phyloP scores from a whole-genome alignment of 2,888 invertebrate genomes.

The Eupelmus urozonus region DNA sequence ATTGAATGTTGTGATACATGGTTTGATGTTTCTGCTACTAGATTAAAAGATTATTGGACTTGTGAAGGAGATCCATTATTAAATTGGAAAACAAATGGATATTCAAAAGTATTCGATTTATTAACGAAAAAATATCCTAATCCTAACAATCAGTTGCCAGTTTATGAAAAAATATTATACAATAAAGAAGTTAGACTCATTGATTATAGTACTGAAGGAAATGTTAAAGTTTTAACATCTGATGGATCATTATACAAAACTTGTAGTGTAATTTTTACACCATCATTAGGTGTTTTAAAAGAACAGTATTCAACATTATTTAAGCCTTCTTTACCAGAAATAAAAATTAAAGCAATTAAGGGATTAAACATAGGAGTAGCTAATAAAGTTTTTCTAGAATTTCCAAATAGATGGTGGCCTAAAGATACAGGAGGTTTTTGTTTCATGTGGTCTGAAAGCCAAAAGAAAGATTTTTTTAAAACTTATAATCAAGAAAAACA shows the following conservation, averaged over 20 bases:
- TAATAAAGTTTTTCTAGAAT: slow-evolving; percentile 85
- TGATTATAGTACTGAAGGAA: slow-evolving; percentile 77
- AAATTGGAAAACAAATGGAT: slow-evolving; percentile 88
- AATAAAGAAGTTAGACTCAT: slow-evolving; percentile 80
- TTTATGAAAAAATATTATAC: slow-evolving; percentile 77
- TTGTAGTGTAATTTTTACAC: slow-evolving; percentile 83
- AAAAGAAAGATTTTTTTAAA: slow-evolving; percentile 77
- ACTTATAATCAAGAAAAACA: slow-evolving; percentile 72
- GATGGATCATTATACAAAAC: slow-evolving; percentile 80
- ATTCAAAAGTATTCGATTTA: slow-evolving; percentile 82
- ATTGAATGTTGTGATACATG: slow-evolving; percentile 83
- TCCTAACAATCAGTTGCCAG: slow-evolving; percentile 75
- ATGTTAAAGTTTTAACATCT: slow-evolving; percentile 79
- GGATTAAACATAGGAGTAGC: slow-evolving; percentile 83
- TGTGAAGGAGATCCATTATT: slow-evolving; percentile 85
- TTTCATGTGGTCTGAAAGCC: slow-evolving; percentile 80
- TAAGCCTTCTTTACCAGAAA: slow-evolving; percentile 79
- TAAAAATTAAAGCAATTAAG: slow-evolving; percentile 78
- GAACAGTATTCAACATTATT: slow-evolving; percentile 81
- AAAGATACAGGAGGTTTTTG: slow-evolving; percentile 78
- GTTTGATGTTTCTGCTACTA: slow-evolving; percentile 83
- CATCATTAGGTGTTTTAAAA: slow-evolving; percentile 84
- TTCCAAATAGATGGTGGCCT: slow-evolving; percentile 84
- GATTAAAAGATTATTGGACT: slow-evolving; percentile 81
- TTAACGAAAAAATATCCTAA: slow-evolving; percentile 81